Conservation (phyloP, 2,797 vertebrate genomes). For the Trichosurus vulpecula region DNA sequence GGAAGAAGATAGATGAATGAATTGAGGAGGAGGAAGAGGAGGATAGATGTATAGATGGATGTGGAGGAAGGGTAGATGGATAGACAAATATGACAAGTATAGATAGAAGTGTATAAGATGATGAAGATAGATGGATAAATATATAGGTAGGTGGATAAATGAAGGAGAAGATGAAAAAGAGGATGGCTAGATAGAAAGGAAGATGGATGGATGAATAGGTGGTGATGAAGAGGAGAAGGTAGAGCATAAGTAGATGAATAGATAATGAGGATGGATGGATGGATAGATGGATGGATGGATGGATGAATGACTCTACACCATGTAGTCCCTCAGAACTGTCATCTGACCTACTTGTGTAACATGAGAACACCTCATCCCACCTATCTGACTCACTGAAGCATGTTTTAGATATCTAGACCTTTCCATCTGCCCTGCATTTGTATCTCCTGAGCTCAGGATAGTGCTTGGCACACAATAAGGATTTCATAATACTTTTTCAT, state of each 20-base stretch:
- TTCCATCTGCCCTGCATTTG: not conserved
- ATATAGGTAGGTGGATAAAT: not conserved
- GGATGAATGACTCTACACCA: not conserved
- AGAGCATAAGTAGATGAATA: no score
- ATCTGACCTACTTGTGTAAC: not conserved
- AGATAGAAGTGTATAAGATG: not conserved
- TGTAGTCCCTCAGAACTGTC: not conserved
- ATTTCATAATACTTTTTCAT: not conserved
- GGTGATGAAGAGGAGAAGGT: not conserved
- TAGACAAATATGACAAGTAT: no score
- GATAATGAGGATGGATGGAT: no score
- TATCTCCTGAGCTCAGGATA: not conserved
- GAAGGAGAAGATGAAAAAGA: no score
- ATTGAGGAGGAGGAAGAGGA: not conserved
- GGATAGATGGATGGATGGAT: not conserved
- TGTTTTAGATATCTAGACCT: not conserved
- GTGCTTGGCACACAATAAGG: not conserved
- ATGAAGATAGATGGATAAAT: not conserved
- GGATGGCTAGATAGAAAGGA: no score
- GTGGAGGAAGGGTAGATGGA: not conserved
- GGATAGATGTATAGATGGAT: not conserved
- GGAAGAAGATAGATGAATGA: not conserved
- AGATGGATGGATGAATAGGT: not conserved
- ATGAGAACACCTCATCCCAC: not conserved
- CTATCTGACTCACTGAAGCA: not conserved